Conservation (phyloP, 1,140 invertebrate species). For the Plectrocnemia conspersa region DNA sequence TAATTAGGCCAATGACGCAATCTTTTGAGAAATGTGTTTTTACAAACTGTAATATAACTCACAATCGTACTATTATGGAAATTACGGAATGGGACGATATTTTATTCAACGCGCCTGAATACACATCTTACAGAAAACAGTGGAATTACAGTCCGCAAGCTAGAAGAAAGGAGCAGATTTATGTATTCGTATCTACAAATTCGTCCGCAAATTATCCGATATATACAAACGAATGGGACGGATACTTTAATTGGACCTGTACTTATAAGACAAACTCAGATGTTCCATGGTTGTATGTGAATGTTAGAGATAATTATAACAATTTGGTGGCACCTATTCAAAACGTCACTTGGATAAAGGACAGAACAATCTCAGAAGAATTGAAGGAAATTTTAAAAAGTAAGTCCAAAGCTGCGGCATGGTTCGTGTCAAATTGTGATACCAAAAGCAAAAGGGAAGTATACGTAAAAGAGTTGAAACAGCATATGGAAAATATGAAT, state of each 20-base stretch:
- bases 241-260: conserved; percentile 59
- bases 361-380: conserved; percentile 38
- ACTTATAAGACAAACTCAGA: conserved; percentile 61
- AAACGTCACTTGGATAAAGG: conserved; percentile 33
- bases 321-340: conserved; percentile 39
- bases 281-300: conserved; percentile 51
- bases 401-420: conserved; percentile 50
- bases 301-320: conserved; percentile 36
- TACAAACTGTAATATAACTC: conserved; percentile 43
- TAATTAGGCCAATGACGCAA: too few species aligned
- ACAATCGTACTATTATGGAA: conserved; percentile 37
- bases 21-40: conserved; percentile 41
- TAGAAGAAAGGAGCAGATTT: too few species aligned
- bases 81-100: conserved; percentile 46
- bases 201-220: conserved; percentile 43
- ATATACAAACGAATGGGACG: conserved; percentile 38
- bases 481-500: conserved; percentile 45
- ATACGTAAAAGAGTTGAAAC: conserved; percentile 55
- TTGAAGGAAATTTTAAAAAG: conserved; percentile 38
- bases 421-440: conserved; percentile 63
- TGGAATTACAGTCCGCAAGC: conserved; percentile 31
- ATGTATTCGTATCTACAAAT: conserved; percentile 41
- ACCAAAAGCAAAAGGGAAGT: conserved; percentile 50
- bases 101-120: conserved; percentile 44
- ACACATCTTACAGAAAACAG: conserved; percentile 30